These are phyloP conservation scores for Misgurnus anguillicaudatus DNA, from an alignment of 2,113 vertebrate species.

Conservation along the genomic window DNA sequence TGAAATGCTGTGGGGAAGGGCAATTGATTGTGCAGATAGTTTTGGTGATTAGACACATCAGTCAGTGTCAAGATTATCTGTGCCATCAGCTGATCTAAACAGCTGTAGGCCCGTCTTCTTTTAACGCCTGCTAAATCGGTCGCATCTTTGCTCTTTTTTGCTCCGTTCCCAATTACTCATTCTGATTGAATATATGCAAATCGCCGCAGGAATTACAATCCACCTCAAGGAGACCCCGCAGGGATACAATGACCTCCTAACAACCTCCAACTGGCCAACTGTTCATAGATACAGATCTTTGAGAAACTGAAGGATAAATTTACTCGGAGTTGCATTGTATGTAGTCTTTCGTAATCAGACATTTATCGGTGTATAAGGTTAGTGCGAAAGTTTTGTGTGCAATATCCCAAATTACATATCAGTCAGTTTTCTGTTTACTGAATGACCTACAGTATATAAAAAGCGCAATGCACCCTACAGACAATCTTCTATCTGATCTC, in stretches of 20 bases:
- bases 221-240: constrained; percentile 69
- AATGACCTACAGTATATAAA: constrained; percentile 34
- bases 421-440: neutral
- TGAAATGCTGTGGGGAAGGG: constrained; percentile 63
- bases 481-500: constrained; percentile 37
- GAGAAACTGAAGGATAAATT: neutral
- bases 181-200: constrained; percentile 83
- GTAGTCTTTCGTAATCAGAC: too few relatives aligned
- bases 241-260: constrained; percentile 55
- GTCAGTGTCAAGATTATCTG: constrained; percentile 79
- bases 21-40: constrained; percentile 78
- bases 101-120: constrained; percentile 54
- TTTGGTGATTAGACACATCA: constrained; percentile 79
- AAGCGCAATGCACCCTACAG: constrained; percentile 6
- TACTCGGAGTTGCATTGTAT: neutral
- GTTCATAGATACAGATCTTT: constrained; percentile 20
- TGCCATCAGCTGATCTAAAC: constrained; percentile 68
- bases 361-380: too few relatives aligned
- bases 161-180: constrained; percentile 73
- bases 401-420: too few relatives aligned
- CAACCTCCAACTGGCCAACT: constrained; percentile 48
- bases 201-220: constrained; percentile 74
- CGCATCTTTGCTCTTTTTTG: constrained; percentile 56
- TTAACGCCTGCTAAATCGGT: constrained; percentile 60
- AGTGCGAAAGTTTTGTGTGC: too few relatives aligned